Evolutionary conservation across 2,113 vertebrate species (phyloP).

Genomic region (Plestiodon gilberti): DNA sequence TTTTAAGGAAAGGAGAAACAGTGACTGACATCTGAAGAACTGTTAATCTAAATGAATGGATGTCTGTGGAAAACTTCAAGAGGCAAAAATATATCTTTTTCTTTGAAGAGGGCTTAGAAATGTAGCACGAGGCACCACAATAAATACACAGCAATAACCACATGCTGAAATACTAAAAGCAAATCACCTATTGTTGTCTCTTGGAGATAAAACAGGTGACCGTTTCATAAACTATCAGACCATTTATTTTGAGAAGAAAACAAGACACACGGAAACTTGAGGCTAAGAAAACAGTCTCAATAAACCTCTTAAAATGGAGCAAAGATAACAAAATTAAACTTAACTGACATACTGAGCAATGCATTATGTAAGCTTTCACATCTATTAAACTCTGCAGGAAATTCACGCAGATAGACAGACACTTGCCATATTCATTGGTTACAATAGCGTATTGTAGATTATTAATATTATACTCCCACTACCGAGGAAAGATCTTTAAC

Average conservation of each 20-base stretch:
- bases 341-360: slow-evolving; percentile 1
- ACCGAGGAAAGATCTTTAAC: slow-evolving; percentile 61
- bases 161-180: slow-evolving; percentile 44
- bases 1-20: no score
- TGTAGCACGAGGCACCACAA: neutral
- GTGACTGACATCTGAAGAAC: no score
- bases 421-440: slow-evolving; percentile 42
- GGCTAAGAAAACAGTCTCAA: neutral
- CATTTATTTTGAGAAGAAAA: slow-evolving; percentile 51
- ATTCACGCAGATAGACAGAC: slow-evolving; percentile 28
- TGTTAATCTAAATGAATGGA: no score
- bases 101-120: no score
- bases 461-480: slow-evolving; percentile 58
- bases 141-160: neutral
- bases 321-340: slow-evolving; percentile 48
- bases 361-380: neutral
- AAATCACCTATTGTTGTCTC: slow-evolving; percentile 58
- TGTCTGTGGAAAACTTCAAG: no score
- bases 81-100: no score
- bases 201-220: slow-evolving; percentile 57
- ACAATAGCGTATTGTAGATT: slow-evolving; percentile 67
- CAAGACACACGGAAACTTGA: slow-evolving; percentile 30
- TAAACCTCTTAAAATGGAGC: slow-evolving; percentile 4
- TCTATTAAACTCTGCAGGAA: slow-evolving; percentile 33
- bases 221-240: slow-evolving; percentile 56